Evolutionary conservation across 53 echinoderm and acorn worm species (phyloP), one percentile per base, ranked within the genome.

Genomic region (Luidia sarsii): DNA sequence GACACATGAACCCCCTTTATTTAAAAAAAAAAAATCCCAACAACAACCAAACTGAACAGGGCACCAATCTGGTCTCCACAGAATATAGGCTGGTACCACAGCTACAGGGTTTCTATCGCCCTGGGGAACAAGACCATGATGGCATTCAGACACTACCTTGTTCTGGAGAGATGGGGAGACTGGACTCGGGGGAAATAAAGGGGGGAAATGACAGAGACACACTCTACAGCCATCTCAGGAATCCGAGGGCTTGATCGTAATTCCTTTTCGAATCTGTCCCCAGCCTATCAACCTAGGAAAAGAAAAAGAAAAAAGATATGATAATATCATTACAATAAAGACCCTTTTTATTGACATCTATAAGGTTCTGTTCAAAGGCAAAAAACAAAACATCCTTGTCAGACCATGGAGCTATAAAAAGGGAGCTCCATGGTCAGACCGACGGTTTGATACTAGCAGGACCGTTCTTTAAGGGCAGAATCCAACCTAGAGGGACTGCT

Each of bases 211-310:
- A 33, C 21, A 37, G 11, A 50, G 54, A 53, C 72, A 2, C 39
- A 72, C 57, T 8, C 39, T 13, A 39, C 27, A 25, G 25, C 57
- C 14, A n/a, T 37, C 33, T 72, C 72, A 72, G 23, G 72, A 72
- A 23, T 72, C 72, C 21, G 96, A 86, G 18, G 97, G 97, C 48
- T 96, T 96, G 65, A 96, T 92, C 14, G 97, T 96, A 48, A 93
- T 87, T 18, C 97, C 97, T 80, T 91, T 96, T 49, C 97, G 71
- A 48, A 96, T 96, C 52, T 96, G 88, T 39, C 97, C 97, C 97
- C 97, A 96, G 24, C 97, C 97, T 50, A 96, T 96, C 93, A 96
- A 91, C 38, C 95, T 95, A 33, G 64, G 21, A 50, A 34, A 85
- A 21, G n/a, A 65, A 30, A 19, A 57, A 41, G 18, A 20, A 9